Evolutionary conservation across 2,888 invertebrate genomes (phyloP).

Genomic region (Thera obeliscata): DNA sequence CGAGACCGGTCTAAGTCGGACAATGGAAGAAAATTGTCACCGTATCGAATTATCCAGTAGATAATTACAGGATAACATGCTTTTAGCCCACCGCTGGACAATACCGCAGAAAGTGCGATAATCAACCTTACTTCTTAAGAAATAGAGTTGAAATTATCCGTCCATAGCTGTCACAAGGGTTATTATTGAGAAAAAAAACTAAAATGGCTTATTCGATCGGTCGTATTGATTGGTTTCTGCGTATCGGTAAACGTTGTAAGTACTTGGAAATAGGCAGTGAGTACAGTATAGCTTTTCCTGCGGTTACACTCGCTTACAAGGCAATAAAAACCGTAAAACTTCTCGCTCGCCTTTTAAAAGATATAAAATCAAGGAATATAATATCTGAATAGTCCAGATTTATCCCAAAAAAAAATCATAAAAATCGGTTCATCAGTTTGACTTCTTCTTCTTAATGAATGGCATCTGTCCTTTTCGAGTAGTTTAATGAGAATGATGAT

Average conservation of each 20-base stretch:
- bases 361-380: no score
- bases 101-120: conserved; percentile 26
- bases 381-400: no score
- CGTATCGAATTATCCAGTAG: conserved; percentile 62
- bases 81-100: conserved; percentile 45
- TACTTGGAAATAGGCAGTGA: conserved; percentile 56
- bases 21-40: conserved; percentile 69
- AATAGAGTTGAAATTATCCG: conserved; percentile 32
- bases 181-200: conserved; percentile 63
- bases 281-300: conserved; percentile 35
- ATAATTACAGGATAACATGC: conserved; percentile 68
- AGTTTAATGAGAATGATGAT: no score
- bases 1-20: conserved; percentile 42
- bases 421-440: no score
- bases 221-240: conserved; percentile 71
- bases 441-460: no score
- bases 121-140: conserved; percentile 34
- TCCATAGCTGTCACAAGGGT: conserved; percentile 32
- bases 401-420: no score
- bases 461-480: no score
- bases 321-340: not conserved
- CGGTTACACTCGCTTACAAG: conserved; percentile 28
- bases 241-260: conserved; percentile 63
- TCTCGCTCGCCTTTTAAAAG: no score
- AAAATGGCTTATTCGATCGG: conserved; percentile 40